Conservation (phyloP, 2,113 vertebrate species). For the Xenopus tropicalis region DNA sequence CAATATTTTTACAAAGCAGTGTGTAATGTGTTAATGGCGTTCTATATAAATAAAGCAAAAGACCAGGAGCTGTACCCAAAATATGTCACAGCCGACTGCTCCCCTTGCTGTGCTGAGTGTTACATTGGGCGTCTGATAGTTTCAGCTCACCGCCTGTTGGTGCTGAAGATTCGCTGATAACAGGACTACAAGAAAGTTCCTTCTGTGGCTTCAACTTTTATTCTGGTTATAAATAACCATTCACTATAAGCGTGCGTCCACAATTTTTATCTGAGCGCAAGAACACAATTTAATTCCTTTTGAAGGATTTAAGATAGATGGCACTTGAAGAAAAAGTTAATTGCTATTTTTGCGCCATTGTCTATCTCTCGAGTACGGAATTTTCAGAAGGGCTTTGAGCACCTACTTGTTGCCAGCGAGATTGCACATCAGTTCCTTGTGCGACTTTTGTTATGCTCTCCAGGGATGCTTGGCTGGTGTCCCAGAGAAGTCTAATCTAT, state of each 20-base stretch:
- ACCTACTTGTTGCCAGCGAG: conserved; percentile 13
- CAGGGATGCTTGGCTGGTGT: conserved; percentile 25
- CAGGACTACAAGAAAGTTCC: conserved; percentile 16
- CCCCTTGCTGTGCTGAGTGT: background rate
- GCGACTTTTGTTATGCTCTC: conserved; percentile 7
- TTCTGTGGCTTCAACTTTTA: conserved; percentile 6
- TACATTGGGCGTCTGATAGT: background rate
- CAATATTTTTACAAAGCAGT: too few species aligned
- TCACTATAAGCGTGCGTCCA: background rate
- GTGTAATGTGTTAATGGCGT: too few species aligned
- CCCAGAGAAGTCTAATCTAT: conserved; percentile 18
- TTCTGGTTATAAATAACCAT: conserved; percentile 25
- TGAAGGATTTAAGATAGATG: conserved; percentile 28
- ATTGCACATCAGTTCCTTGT: conserved; percentile 7
- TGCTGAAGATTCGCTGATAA: conserved; percentile 47
- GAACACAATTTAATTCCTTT: conserved; percentile 10
- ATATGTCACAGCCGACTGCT: too few species aligned
- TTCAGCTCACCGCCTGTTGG: conserved; percentile 23
- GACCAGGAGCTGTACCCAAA: too few species aligned
- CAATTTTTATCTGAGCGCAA: conserved; percentile 8
- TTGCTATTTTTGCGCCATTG: conserved; percentile 12
- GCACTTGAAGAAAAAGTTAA: conserved; percentile 1
- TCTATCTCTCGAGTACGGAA: conserved; percentile 11
- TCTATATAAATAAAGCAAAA: too few species aligned
- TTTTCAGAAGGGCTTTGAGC: conserved; percentile 22